Evolutionary conservation across 2,113 vertebrate genomes (phyloP), one percentile per base, ranked within the genome.

Genomic region (Copsychus sechellarum): DNA sequence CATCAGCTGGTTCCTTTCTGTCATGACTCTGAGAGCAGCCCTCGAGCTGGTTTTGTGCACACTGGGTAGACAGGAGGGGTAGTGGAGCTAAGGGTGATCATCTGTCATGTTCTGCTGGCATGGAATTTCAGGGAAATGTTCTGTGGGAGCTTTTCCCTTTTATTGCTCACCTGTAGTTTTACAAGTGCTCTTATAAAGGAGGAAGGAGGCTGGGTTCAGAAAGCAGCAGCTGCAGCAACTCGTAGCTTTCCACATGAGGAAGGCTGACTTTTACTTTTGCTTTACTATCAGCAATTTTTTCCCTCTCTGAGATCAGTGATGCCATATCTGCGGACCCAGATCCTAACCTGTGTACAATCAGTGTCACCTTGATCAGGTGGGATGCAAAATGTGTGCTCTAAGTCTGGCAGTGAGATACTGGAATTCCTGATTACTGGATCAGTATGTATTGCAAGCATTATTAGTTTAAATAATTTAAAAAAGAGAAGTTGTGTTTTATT

Each of bases 11-110:
- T 11, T 62, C 20, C 1, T 88, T 76, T 56, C 57, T 84, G 15
- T 29, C 26, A 5, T 2, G 26, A 10, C 17, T 42, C 47, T 45
- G 14, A 28, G 61, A 82, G 83, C 71, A 79, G 51, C 51, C 12
- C 34, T 38, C 5, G 1, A 20, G 36, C 50, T 82, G 56, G 24
- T 12, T 72, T 65, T 73, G 22, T 60, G 65, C 24, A 4, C 33
- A 8, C 13, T 25, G 57, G 42, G 14, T 8, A 26, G 9, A 25
- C 6, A 34, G 11, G 42, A 57, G 64, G 28, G 0, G 1, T 9
- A 14, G 12, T 5, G 12, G 78, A 61, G n/a, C 42, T 77, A 18
- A 53, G 24, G 5, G 2, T 20, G 74, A 14, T 72, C 34, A 33
- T 42, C 8, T 33, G 10, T 34, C 53, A 11, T 5, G 11, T 67